These are phyloP conservation scores for Anhinga rufa DNA, from an alignment of 2,113 vertebrate genomes.

Conservation along the genomic window DNA sequence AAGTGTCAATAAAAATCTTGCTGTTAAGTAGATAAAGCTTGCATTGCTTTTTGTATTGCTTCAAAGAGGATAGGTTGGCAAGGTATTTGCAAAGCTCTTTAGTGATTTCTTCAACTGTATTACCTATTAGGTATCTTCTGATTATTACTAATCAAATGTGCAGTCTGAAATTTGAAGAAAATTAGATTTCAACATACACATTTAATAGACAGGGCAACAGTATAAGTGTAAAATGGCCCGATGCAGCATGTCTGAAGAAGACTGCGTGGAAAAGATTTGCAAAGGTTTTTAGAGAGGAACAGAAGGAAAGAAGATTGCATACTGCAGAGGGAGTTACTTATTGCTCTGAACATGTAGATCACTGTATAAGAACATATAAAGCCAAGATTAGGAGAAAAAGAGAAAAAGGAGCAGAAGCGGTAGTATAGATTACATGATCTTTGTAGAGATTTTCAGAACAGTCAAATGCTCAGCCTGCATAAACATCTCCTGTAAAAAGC, in stretches of 20 bases:
- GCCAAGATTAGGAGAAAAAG: conserved; percentile 10
- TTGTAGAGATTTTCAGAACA: background rate
- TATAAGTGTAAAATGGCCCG: background rate
- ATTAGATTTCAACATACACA: background rate
- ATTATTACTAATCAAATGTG: background rate
- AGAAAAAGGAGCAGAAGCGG: background rate
- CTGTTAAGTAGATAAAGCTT: background rate
- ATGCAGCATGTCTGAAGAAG: background rate
- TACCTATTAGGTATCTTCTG: background rate
- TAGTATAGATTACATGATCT: background rate
- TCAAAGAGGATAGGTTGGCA: background rate
- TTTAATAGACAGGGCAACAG: background rate
- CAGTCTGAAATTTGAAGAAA: background rate
- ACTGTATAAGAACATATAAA: background rate
- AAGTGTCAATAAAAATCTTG: background rate
- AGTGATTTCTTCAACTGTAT: background rate
- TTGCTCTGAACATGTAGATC: background rate
- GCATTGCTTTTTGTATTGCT: background rate
- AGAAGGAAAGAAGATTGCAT: background rate
- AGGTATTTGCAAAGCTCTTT: background rate
- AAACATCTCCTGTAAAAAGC: background rate
- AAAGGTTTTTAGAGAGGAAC: background rate
- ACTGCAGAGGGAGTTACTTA: background rate
- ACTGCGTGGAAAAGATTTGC: background rate
- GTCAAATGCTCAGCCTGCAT: background rate